Evolutionary conservation across 2,888 invertebrate species (phyloP).

Genomic region (Spisula solida): DNA sequence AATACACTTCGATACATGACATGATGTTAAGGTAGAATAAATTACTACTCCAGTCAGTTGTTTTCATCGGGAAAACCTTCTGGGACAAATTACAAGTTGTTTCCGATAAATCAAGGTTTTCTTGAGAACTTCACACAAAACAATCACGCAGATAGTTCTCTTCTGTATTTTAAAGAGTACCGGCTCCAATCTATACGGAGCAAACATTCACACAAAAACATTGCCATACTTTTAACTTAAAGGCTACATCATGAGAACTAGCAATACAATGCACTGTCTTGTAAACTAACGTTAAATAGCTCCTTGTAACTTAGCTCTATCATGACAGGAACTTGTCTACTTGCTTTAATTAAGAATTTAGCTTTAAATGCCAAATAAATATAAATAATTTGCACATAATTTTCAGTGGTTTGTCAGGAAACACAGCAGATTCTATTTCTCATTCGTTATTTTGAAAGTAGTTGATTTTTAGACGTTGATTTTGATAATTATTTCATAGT

Average conservation of each 20-base stretch:
- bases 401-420: background rate
- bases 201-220: background rate
- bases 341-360: background rate
- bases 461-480: background rate
- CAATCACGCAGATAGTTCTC: too few species aligned
- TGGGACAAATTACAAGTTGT: background rate
- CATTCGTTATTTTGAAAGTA: background rate
- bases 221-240: slow-evolving; percentile 3
- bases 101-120: background rate
- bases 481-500: background rate
- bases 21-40: background rate
- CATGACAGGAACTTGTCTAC: background rate
- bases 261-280: background rate
- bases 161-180: background rate
- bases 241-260: background rate
- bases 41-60: background rate
- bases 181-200: background rate
- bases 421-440: background rate
- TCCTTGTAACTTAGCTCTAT: background rate
- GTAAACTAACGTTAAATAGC: background rate
- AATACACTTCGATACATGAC: background rate
- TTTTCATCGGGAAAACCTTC: background rate
- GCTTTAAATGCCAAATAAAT: background rate
- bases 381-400: background rate
- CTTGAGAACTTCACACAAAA: background rate